Evolutionary conservation across 1,140 invertebrate species (phyloP).

Genomic region (Aphelinus atriplicis): DNA sequence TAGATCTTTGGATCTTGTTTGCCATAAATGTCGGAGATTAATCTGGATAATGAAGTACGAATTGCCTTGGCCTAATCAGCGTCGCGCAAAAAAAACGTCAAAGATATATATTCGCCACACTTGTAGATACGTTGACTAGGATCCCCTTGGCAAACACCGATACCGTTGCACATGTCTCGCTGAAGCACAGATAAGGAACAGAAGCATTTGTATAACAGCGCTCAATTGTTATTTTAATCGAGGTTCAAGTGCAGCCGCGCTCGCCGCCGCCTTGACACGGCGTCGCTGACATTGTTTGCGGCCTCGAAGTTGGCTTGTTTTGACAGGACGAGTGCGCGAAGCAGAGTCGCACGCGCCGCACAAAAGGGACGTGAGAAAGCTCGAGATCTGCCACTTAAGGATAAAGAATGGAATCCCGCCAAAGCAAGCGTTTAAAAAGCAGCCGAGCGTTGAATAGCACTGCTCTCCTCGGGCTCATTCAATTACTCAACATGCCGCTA

Average conservation of each 20-base stretch:
- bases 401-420: slow-evolving; percentile 25
- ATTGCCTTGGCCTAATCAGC: no score
- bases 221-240: slow-evolving; percentile 36
- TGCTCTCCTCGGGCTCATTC: slow-evolving; percentile 10
- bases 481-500: slow-evolving; percentile 35
- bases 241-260: not conserved
- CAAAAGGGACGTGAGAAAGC: slow-evolving; percentile 21
- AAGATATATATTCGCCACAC: no score
- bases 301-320: slow-evolving; percentile 24
- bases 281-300: slow-evolving; percentile 27
- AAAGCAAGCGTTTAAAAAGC: slow-evolving; percentile 21
- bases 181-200: no score
- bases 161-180: no score
- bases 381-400: not conserved
- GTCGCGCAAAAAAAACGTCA: no score
- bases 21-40: no score
- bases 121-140: no score
- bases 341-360: slow-evolving; percentile 15
- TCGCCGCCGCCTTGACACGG: not conserved
- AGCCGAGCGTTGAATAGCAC: slow-evolving; percentile 15
- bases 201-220: not conserved
- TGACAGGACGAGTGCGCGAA: slow-evolving; percentile 1
- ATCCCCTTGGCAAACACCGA: no score
- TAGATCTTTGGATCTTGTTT: no score
- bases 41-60: no score